Percentiles rank a stretch among this genome's conserved stretches.
These are phyloP conservation scores for Eueremaeus valkanovi DNA, from an alignment of 2,888 invertebrate species.

Conservation along the genomic window DNA sequence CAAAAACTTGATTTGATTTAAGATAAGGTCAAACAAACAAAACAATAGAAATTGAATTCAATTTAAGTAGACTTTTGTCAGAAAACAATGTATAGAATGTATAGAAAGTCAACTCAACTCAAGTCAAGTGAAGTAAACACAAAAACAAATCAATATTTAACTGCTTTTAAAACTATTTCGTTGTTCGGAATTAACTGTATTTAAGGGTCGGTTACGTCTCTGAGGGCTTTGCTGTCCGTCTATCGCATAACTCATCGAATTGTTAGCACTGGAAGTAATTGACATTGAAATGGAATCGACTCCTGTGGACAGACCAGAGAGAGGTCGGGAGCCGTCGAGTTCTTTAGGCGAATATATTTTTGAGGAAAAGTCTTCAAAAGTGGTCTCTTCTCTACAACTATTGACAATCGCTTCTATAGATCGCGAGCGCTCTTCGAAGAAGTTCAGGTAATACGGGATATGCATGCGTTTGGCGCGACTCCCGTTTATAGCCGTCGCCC, in stretches of 20 bases:
- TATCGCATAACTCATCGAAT: not conserved
- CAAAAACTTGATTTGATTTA: too few species aligned
- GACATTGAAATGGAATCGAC: not conserved
- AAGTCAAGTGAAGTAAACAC: not conserved
- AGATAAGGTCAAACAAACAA: too few species aligned
- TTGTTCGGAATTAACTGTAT: conserved; percentile 23
- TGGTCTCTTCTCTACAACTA: conserved; percentile 77
- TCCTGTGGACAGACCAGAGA: conserved; percentile 16
- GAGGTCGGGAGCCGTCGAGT: conserved; percentile 1
- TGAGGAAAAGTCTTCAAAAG: conserved; percentile 79
- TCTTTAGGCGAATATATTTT: conserved; percentile 54
- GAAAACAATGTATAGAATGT: not conserved
- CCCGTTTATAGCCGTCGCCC: conserved; percentile 84
- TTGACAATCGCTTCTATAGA: conserved; percentile 77
- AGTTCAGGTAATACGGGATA: conserved; percentile 83
- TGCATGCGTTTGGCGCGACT: conserved; percentile 85
- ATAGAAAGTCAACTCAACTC: too few species aligned
- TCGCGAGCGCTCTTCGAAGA: conserved; percentile 83
- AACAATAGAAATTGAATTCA: too few species aligned
- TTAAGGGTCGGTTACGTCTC: conserved; percentile 16
- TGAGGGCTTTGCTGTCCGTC: conserved; percentile 26
- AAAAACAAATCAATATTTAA: too few species aligned
- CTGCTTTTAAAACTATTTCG: conserved; percentile 21
- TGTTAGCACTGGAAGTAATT: not conserved
- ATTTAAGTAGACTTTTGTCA: too few species aligned